These are phyloP conservation scores for Salmo trutta DNA, from an alignment of 2,797 vertebrate genomes.

Conservation along the genomic window DNA sequence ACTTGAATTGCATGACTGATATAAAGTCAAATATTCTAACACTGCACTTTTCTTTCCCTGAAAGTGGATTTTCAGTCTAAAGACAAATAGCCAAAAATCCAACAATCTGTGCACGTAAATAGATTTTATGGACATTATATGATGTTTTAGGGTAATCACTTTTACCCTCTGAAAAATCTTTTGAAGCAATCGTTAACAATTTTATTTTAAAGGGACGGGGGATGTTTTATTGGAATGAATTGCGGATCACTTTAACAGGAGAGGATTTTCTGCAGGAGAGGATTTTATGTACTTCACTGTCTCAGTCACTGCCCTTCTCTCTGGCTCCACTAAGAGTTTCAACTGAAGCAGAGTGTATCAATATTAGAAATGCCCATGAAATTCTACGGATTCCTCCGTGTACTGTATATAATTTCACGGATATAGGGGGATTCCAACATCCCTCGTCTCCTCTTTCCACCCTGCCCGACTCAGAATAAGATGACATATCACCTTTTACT, in stretches of 20 bases:
- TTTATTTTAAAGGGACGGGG: slow-evolving; percentile 19
- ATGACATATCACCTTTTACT: slow-evolving; percentile 32
- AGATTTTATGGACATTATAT: neutral
- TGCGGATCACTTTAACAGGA: slow-evolving; percentile 21
- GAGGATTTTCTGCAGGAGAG: slow-evolving; percentile 32
- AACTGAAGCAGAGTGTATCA: slow-evolving; percentile 37
- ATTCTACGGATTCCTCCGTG: slow-evolving; percentile 22
- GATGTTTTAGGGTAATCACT: neutral
- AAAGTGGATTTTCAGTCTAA: neutral
- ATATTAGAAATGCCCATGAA: slow-evolving; percentile 37
- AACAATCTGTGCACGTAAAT: neutral
- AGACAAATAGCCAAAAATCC: neutral
- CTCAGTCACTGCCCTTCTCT: slow-evolving; percentile 18
- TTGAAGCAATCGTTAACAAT: slow-evolving; percentile 32
- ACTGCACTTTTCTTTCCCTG: neutral
- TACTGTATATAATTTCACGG: slow-evolving; percentile 34
- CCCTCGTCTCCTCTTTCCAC: neutral
- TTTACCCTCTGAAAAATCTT: slow-evolving; percentile 6
- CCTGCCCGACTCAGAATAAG: neutral
- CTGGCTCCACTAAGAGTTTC: slow-evolving; percentile 25
- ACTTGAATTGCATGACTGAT: neutral
- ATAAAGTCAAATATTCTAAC: neutral
- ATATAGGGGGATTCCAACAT: slow-evolving; percentile 20
- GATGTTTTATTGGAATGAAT: neutral
- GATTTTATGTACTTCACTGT: slow-evolving; percentile 34